Evolutionary conservation across 2,888 invertebrate genomes (phyloP).

Genomic region (Apamea sordens): DNA sequence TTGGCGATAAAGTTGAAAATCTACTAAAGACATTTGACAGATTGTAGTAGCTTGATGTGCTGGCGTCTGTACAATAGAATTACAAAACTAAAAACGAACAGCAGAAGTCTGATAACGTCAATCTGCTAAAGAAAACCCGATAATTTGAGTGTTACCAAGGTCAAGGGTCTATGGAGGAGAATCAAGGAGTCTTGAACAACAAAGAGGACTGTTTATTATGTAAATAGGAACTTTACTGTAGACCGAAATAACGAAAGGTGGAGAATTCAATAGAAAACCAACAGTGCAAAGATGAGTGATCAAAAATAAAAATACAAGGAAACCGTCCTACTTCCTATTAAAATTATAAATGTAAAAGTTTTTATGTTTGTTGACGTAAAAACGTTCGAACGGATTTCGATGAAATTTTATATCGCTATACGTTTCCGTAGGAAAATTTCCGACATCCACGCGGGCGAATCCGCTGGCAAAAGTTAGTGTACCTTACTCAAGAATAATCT

Average conservation of each 20-base stretch:
- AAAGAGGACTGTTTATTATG: background rate
- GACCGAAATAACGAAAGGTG: background rate
- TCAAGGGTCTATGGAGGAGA: constrained; percentile 1
- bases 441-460: background rate
- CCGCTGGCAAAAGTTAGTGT: background rate
- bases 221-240: background rate
- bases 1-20: too few species aligned
- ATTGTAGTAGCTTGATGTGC: too few species aligned
- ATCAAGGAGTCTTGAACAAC: constrained; percentile 6
- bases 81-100: background rate
- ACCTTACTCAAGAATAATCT: background rate
- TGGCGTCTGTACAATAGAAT: background rate
- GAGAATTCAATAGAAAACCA: background rate
- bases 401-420: background rate
- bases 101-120: background rate
- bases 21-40: too few species aligned
- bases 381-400: background rate
- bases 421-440: background rate
- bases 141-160: background rate
- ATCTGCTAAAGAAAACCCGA: constrained; percentile 1
- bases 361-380: too few species aligned
- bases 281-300: background rate
- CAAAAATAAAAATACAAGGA: background rate
- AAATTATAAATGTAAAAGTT: background rate
- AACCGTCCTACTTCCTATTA: background rate